phyloP scores from a whole-genome alignment of 2,888 invertebrate species.

The Drosophila kanekoi region DNA sequence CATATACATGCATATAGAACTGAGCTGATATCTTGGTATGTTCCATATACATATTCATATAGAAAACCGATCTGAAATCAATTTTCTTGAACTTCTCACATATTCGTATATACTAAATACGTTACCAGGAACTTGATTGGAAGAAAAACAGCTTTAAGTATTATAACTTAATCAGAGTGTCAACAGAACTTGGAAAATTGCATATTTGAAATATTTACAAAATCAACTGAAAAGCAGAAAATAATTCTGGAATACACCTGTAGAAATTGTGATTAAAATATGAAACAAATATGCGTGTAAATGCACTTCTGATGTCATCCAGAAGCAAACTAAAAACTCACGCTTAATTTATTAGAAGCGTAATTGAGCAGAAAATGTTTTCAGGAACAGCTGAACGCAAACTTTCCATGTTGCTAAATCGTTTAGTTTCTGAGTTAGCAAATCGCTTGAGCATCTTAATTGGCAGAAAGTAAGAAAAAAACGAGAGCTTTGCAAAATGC shows the following conservation, averaged over 20 bases:
- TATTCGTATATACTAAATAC: too few species aligned
- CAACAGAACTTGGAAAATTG: too few species aligned
- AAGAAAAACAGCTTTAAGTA: too few species aligned
- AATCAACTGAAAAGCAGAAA: too few species aligned
- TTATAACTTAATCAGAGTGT: too few species aligned
- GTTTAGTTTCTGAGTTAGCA: constrained; percentile 45
- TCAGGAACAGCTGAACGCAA: constrained; percentile 9
- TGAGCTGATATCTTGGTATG: too few species aligned
- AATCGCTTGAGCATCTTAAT: constrained; percentile 57
- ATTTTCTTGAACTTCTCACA: too few species aligned
- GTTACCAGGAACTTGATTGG: too few species aligned
- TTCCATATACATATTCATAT: not conserved
- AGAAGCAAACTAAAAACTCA: not conserved
- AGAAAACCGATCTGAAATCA: too few species aligned
- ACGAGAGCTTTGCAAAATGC: constrained; percentile 37
- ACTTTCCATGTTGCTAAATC: constrained; percentile 39
- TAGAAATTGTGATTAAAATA: not conserved
- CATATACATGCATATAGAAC: too few species aligned
- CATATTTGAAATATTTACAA: too few species aligned
- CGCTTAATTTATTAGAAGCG: not conserved
- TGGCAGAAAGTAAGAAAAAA: constrained; percentile 39
- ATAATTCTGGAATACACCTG: not conserved
- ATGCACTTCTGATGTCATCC: not conserved
- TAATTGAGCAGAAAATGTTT: constrained; percentile 10
- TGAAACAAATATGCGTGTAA: too few species aligned